These are phyloP conservation scores for Phymanthus crucifer DNA, from an alignment of 92 coral and sea anemone species.

Conservation along the genomic window DNA sequence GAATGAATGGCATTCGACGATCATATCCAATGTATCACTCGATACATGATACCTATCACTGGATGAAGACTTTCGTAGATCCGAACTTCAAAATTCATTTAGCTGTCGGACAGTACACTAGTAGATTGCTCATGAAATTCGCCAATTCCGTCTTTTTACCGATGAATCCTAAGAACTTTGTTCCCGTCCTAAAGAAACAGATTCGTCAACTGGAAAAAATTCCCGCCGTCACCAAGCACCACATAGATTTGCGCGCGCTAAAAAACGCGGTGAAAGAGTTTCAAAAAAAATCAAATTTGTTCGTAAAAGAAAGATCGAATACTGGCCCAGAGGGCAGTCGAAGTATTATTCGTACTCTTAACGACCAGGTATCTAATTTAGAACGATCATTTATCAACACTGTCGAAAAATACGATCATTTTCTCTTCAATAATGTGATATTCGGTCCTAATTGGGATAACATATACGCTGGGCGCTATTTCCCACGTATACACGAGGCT, in stretches of 20 bases:
- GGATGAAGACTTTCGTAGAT: conserved; percentile 84
- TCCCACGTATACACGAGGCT: conserved; percentile 59
- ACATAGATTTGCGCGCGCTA: conserved; percentile 49
- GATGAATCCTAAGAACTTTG: conserved; percentile 65
- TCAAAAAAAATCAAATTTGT: not conserved
- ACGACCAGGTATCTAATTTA: conserved; percentile 73
- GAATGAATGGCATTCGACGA: conserved; percentile 51
- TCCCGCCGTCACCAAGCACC: conserved; percentile 29
- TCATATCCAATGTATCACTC: conserved; percentile 94
- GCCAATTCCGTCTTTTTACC: conserved; percentile 71
- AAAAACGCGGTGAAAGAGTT: conserved; percentile 27
- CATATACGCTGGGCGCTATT: conserved; percentile 56
- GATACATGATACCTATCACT: conserved; percentile 69
- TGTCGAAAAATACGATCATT: conserved; percentile 32
- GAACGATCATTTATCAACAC: conserved; percentile 80
- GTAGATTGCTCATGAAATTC: conserved; percentile 60
- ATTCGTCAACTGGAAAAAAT: conserved; percentile 12
- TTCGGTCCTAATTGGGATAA: conserved; percentile 57
- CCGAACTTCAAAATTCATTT: conserved; percentile 87
- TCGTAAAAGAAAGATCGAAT: not conserved
- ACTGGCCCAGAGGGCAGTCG: not conserved
- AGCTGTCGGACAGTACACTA: conserved; percentile 74
- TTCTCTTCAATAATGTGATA: conserved; percentile 61
- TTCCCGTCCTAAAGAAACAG: conserved; percentile 32
- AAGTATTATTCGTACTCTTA: conserved; percentile 54